These are phyloP conservation scores for Aphidius colemani DNA, from an alignment of 2,888 invertebrate genomes.

Conservation along the genomic window DNA sequence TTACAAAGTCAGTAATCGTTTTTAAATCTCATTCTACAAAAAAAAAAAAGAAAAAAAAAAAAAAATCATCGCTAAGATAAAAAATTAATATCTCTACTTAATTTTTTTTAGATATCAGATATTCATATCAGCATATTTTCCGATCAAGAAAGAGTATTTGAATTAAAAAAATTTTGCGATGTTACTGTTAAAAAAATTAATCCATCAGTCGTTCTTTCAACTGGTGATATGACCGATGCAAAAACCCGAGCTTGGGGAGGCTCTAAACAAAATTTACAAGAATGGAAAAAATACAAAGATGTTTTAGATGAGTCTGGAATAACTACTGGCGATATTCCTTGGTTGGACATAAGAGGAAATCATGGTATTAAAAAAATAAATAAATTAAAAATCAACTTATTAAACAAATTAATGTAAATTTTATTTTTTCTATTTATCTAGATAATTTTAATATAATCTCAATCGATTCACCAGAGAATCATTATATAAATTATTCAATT, in stretches of 20 bases:
- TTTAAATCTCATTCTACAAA: too few species aligned
- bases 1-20: too few species aligned
- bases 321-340: slow-evolving; percentile 68
- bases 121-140: slow-evolving; percentile 86
- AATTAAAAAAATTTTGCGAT: slow-evolving; percentile 81
- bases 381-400: neutral
- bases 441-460: slow-evolving; percentile 87
- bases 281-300: slow-evolving; percentile 81
- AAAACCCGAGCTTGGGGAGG: slow-evolving; percentile 79
- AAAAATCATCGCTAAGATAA: too few species aligned
- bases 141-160: slow-evolving; percentile 74
- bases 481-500: slow-evolving; percentile 77
- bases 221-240: slow-evolving; percentile 87
- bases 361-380: slow-evolving; percentile 68
- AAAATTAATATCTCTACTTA: too few species aligned
- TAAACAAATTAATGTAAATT: slow-evolving; percentile 1
- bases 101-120: slow-evolving; percentile 75
- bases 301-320: slow-evolving; percentile 72
- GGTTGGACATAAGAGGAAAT: slow-evolving; percentile 91
- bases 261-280: slow-evolving; percentile 78
- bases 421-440: slow-evolving; percentile 59
- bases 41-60: too few species aligned
- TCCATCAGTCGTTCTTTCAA: slow-evolving; percentile 79
- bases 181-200: slow-evolving; percentile 73
- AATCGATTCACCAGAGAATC: slow-evolving; percentile 73